Evolutionary conservation across 2,888 invertebrate genomes (phyloP), one percentile per base, ranked within the genome.

Genomic region (Drosophila niveifrons): DNA sequence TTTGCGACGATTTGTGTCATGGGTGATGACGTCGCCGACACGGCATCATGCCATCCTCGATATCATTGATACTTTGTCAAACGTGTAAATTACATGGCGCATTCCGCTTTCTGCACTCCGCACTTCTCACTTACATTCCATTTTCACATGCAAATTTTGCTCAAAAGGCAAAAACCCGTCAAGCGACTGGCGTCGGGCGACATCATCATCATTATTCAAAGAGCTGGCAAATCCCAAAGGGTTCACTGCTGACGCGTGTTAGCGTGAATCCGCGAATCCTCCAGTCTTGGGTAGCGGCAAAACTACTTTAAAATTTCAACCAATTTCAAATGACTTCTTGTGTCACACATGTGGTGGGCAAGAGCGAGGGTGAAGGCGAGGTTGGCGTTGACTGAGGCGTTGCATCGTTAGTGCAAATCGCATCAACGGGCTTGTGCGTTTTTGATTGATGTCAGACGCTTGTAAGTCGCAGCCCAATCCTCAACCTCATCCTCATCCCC

Each of bases 381-480:
- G 34, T 36, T 18, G 10, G 10, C 11, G 17, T 51, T 57, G 62
- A 53, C 63, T 67, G 56, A 65, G 72, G 61, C 66, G 59, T 63
- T 78, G 78, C 84, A 89, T 85, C 85, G 85, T 85, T 85, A 85
- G 85, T 87, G 75, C 66, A 88, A 89, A 89, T 89, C 87, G 88
- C 75, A 85, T 88, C 89, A 79, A 72, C 79, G 75, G 57, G 44
- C 53, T 59, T 58, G 64, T 72, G 64, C 56, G 64, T 63, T 44
- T 79, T 84, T 91, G 90, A 90, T 90, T 91, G 91, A 91, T 90
- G 91, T 91, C 86, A 83, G 88, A 79, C 77, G 81, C 78, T 80
- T 83, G 83, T 88, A 83, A 83, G 88, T 86, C 86, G 66, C 69
- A 63, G 70, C 80, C 75, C 78, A 80, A 76, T 71, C 52, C 53